Base-by-base conservation (phyloP, 2,113 vertebrate species). In the Mus pahari region DNA sequence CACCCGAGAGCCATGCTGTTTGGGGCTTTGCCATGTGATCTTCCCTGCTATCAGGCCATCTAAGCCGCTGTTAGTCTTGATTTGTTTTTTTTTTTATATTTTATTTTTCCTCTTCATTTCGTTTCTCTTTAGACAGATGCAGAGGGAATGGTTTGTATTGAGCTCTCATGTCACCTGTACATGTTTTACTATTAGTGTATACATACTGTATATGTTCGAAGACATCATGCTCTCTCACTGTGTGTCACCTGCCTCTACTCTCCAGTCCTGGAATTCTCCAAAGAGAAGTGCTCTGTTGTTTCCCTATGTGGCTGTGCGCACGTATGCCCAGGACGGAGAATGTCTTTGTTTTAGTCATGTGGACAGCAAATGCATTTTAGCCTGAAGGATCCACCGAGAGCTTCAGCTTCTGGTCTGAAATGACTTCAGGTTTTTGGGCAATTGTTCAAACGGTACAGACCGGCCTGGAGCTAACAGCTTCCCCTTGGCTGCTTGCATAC, bases 191-290 rank as follows among this genome's bases (percentile, higher is more conserved):
- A 2, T 81, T 71, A 4, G 42, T 60, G 91, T 90, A n/a, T n/a
- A n/a, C n/a, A n/a, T n/a, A n/a, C n/a, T n/a, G n/a, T n/a, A n/a
- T n/a, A n/a, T n/a, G n/a, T 74, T 45, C 70, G 87, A 90, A 79
- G 19, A 86, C 50, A n/a, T 83, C 68, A 71, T 96, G 87, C 62
- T n/a, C 68, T 89, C 75, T 91, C 77, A n/a, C n/a, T 96, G 74
- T 74, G 64, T 45, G 58, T 90, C 45, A 14, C 33, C 48, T 10
- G 33, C 31, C 78, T 74, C 71, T 36, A 77, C 66, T 64, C 22
- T 3, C 7, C 94, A 36, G 11, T 33, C 36, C 5, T 79, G n/a
- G 19, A 9, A 0, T 77, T 88, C 48, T 94, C 45, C 31, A 39
- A 90, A 89, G 84, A 90, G 48, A 83, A 86, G 6, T 17, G 60